phyloP scores from a whole-genome alignment of 2,113 vertebrate species.

The Probosciger aterrimus region DNA sequence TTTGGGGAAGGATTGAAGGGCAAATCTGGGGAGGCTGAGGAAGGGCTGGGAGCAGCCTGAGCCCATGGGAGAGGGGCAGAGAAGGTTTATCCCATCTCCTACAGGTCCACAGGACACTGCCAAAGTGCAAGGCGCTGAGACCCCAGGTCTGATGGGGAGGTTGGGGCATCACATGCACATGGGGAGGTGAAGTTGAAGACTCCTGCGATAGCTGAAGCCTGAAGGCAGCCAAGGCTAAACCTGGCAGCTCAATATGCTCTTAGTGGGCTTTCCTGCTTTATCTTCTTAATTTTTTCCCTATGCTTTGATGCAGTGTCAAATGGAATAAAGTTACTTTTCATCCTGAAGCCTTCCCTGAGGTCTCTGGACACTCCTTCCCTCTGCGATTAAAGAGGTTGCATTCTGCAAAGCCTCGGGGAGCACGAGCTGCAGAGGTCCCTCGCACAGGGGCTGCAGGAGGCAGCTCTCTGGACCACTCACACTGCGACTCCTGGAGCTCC shows the following conservation, averaged over 20 bases:
- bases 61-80: neutral
- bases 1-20: neutral
- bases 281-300: neutral
- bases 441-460: fast-evolving
- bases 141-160: neutral
- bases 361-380: neutral
- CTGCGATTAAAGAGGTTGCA: neutral
- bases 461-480: neutral
- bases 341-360: neutral
- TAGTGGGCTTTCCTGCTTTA: neutral
- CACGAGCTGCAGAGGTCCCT: neutral
- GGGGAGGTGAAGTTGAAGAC: neutral
- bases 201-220: neutral
- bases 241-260: neutral
- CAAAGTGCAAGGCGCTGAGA: neutral
- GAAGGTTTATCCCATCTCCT: neutral
- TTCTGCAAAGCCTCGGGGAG: neutral
- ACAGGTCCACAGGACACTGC: neutral
- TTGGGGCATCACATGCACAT: neutral
- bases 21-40: neutral
- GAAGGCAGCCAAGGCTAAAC: neutral
- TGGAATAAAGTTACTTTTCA: neutral
- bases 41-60: neutral
- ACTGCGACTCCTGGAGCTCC: fast-evolving
- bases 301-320: neutral